Conservation (phyloP, 2,888 invertebrate genomes). For the Cosmia pyralina region DNA sequence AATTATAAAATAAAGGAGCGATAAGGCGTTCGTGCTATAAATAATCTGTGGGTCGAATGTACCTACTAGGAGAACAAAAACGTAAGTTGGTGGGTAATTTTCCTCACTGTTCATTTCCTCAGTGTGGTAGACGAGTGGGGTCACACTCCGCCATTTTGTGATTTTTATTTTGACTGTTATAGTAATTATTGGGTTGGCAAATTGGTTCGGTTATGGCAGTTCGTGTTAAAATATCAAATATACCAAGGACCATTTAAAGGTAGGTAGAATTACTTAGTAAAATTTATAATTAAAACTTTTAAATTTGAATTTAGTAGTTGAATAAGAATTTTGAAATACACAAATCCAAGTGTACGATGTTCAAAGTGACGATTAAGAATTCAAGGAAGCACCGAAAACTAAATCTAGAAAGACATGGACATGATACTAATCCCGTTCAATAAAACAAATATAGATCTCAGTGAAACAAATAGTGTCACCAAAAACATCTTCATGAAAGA, state of each 20-base stretch:
- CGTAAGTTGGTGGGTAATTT: slow-evolving; percentile 74
- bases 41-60: slow-evolving; percentile 64
- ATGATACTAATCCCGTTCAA: too few species aligned
- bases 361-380: neutral
- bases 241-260: neutral
- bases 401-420: too few species aligned
- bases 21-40: slow-evolving; percentile 68
- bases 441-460: neutral
- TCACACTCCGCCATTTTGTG: slow-evolving; percentile 59
- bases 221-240: slow-evolving; percentile 4
- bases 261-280: neutral
- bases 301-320: neutral
- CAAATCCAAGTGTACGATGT: neutral
- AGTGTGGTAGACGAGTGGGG: slow-evolving; percentile 57
- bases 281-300: neutral
- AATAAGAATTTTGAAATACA: neutral
- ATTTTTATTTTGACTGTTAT: slow-evolving; percentile 52
- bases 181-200: slow-evolving; percentile 36
- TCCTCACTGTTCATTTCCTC: slow-evolving; percentile 78
- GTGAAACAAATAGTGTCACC: slow-evolving; percentile 25
- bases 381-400: neutral
- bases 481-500: slow-evolving; percentile 42
- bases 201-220: slow-evolving; percentile 12
- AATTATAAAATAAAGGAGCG: slow-evolving; percentile 70
- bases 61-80: slow-evolving; percentile 66